Evolutionary conservation across 2,797 vertebrate genomes (phyloP).

Genomic region (Sternarchorhynchus goeldii): DNA sequence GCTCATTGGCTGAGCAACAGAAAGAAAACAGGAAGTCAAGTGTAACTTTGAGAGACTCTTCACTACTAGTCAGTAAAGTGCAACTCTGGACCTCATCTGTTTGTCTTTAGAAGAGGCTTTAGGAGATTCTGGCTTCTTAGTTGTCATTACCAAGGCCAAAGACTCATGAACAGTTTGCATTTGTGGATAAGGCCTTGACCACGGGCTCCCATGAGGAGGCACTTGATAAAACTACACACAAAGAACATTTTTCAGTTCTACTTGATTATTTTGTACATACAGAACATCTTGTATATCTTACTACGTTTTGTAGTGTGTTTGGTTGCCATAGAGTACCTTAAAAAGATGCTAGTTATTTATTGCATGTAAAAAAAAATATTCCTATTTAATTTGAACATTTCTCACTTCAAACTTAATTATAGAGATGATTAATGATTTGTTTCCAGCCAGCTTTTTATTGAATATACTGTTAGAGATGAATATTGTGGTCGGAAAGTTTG

Average conservation of each 20-base stretch:
- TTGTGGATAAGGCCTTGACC: constrained; percentile 11
- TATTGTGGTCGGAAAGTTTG: constrained; percentile 43
- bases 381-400: constrained; percentile 37
- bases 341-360: constrained; percentile 25
- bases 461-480: constrained; percentile 53
- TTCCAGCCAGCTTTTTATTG: constrained; percentile 59
- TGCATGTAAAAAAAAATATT: constrained; percentile 23
- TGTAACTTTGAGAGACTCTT: constrained; percentile 12
- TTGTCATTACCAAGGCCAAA: constrained; percentile 20
- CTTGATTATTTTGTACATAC: too few relatives aligned
- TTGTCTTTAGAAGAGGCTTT: constrained; percentile 38
- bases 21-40: constrained; percentile 10
- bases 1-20: constrained; percentile 18
- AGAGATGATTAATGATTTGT: constrained; percentile 30
- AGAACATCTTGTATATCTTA: background rate
- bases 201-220: constrained; percentile 22
- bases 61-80: background rate
- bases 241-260: too few relatives aligned
- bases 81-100: constrained; percentile 10
- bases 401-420: constrained; percentile 46
- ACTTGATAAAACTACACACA: too few relatives aligned
- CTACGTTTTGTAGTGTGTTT: background rate
- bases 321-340: background rate
- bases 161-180: constrained; percentile 17
- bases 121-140: background rate